Base-by-base conservation (phyloP, 2,113 vertebrate species). In the Saccopteryx bilineata region DNA sequence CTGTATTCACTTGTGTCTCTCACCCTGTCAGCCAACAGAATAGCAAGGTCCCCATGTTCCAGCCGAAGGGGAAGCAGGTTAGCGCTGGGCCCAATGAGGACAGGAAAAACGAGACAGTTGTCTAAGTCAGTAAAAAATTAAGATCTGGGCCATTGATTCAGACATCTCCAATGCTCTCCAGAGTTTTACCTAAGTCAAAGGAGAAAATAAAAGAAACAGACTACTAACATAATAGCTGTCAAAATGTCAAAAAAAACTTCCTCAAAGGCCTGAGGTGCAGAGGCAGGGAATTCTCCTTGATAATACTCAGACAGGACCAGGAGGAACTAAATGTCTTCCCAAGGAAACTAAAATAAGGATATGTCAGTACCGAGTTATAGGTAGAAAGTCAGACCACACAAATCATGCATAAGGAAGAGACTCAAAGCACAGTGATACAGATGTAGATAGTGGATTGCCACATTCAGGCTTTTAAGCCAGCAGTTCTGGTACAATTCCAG, bases 121-220 rank as follows among this genome's bases (percentile, higher is more conserved):
- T 98, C 95, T 97, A 96, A 83, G 75, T 56, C 69, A 92, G 89
- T 87, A 80, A 96, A 91, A 92, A 97, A 84, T 92, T 61, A 95
- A 94, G 96, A 97, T 95, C 87, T 91, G 95, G 95, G 68, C 94
- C 97, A 96, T 90, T 78, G 96, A 94, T 97, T 96, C 79, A 95
- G 68, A 18, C 63, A 72, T 92, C 63, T 94, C 48, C 58, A 89
- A 33, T 93, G 33, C 66, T 96, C 69, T 50, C 26, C 17, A 76
- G 88, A 69, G 39, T 56, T 96, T 63, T 87, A 94, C 82, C 92
- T 96, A 95, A 97, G 72, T 95, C 86, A 93, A 79, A 83, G 46
- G 87, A 96, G 31, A 66, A 96, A 94, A 92, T 92, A 76, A 96
- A 94, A 94, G 56, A 96, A 95, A 94, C 21, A 75, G 8, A 69